These are phyloP conservation scores for Thymelicus lineola DNA, from an alignment of 2,888 invertebrate species.

Conservation along the genomic window DNA sequence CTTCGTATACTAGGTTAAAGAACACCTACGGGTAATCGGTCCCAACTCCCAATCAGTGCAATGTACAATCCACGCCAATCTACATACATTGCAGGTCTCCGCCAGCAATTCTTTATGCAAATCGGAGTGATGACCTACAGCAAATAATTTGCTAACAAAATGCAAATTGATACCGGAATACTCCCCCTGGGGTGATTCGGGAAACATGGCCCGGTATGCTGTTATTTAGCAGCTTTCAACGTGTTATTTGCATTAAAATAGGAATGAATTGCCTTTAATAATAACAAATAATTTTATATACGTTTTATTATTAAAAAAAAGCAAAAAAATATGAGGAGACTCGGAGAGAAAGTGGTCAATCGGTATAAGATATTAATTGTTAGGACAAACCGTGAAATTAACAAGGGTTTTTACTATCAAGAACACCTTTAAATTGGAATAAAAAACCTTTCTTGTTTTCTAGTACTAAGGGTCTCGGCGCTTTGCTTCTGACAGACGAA, in stretches of 20 bases:
- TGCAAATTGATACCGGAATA: conserved; percentile 36
- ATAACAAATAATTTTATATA: neutral
- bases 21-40: conserved; percentile 21
- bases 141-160: conserved; percentile 31
- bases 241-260: conserved; percentile 18
- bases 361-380: no score
- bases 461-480: no score
- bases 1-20: no score
- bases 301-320: neutral
- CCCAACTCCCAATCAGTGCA: conserved; percentile 32
- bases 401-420: no score
- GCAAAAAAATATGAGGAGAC: no score
- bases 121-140: conserved; percentile 32
- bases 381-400: no score
- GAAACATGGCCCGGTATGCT: conserved; percentile 24
- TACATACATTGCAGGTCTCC: conserved; percentile 30
- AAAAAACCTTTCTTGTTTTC: no score
- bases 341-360: no score
- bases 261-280: neutral
- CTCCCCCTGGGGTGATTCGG: conserved; percentile 28
- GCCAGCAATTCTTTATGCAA: conserved; percentile 35
- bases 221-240: conserved; percentile 27
- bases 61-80: conserved; percentile 29
- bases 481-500: no score
- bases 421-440: no score